Evolutionary conservation across 1,140 invertebrate species (phyloP).

Genomic region (Centruroides sculpturatus): DNA sequence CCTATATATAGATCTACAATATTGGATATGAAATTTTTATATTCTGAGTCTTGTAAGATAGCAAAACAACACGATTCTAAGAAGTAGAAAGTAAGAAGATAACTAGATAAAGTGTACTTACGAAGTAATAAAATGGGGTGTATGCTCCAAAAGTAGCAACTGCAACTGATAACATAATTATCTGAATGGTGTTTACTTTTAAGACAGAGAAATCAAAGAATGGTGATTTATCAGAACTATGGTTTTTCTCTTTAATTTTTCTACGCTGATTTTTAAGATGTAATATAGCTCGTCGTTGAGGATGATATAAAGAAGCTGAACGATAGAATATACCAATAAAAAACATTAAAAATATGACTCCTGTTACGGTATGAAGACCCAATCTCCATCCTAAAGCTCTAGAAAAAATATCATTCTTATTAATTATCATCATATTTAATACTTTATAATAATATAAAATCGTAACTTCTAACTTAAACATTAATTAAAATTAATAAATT

Average conservation of each 20-base stretch:
- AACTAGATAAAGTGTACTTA: constrained; percentile 24
- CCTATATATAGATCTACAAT: not conserved
- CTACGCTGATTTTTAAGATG: constrained; percentile 81
- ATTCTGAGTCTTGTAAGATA: not conserved
- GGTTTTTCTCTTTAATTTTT: constrained; percentile 36
- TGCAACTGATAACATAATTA: constrained; percentile 60
- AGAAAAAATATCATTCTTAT: constrained; percentile 17
- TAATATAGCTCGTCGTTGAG: constrained; percentile 69
- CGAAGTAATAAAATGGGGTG: constrained; percentile 71
- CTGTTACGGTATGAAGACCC: constrained; percentile 73
- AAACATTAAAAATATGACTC: constrained; percentile 67
- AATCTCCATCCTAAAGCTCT: constrained; percentile 70
- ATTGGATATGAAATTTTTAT: not conserved
- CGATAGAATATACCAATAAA: constrained; percentile 75
- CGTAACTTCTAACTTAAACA: too few species aligned
- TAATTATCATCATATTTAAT: too few species aligned
- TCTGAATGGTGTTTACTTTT: constrained; percentile 64
- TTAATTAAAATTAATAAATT: too few species aligned
- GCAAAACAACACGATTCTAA: too few species aligned
- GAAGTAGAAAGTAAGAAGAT: too few species aligned
- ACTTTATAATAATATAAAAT: too few species aligned
- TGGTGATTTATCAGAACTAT: constrained; percentile 52
- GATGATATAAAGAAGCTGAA: constrained; percentile 77
- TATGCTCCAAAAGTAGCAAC: constrained; percentile 67
- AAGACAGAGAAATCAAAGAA: constrained; percentile 76